Percentiles rank a stretch among this genome's conserved stretches.
These are phyloP conservation scores for Elegia similella DNA, from an alignment of 2,888 invertebrate genomes.

Conservation along the genomic window DNA sequence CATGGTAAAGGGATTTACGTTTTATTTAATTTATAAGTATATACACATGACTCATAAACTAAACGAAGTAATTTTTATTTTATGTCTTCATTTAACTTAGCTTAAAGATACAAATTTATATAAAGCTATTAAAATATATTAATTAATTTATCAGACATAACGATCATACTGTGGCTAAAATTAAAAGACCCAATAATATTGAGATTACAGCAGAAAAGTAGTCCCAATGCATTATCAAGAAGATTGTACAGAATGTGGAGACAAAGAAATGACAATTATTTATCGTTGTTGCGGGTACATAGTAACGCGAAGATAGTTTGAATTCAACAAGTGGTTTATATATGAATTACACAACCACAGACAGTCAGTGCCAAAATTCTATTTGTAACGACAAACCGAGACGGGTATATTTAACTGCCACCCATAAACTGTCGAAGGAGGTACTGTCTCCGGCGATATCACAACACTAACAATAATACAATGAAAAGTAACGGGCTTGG, in stretches of 20 bases:
- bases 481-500: constrained; percentile 3
- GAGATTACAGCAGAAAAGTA: background rate
- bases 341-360: constrained; percentile 78
- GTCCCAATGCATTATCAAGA: background rate
- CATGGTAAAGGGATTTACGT: background rate
- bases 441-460: constrained; percentile 57
- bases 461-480: constrained; percentile 21
- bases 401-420: constrained; percentile 79
- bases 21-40: background rate
- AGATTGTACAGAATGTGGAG: constrained; percentile 32
- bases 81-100: no score
- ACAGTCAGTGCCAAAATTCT: constrained; percentile 80
- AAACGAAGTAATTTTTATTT: no score
- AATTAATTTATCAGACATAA: no score
- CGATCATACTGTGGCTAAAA: no score
- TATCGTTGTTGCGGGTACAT: constrained; percentile 39
- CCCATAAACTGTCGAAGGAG: constrained; percentile 77
- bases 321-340: constrained; percentile 74
- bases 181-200: background rate
- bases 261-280: constrained; percentile 28
- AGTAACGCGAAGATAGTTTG: constrained; percentile 56
- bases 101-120: no score
- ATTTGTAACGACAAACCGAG: constrained; percentile 79
- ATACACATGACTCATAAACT: background rate
- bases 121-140: no score